These are phyloP conservation scores for Altica lythri DNA, from an alignment of 2,888 invertebrate species.

Conservation along the genomic window DNA sequence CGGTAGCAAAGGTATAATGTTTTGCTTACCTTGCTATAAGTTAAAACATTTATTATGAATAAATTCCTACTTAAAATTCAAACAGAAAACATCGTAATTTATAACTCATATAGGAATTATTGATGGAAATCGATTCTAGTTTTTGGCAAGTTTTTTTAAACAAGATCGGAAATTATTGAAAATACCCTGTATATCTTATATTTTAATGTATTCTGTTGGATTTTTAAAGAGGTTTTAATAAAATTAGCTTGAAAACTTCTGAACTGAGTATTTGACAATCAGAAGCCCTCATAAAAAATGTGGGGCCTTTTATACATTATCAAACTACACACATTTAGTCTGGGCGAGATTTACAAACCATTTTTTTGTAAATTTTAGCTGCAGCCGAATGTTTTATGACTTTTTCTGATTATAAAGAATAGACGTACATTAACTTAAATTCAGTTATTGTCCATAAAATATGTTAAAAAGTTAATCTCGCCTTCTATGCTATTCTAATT, in stretches of 20 bases:
- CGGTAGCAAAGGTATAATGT: constrained; percentile 32
- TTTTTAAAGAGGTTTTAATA: constrained; percentile 12
- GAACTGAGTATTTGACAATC: constrained; percentile 29
- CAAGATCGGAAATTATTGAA: neutral
- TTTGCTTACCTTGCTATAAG: constrained; percentile 42
- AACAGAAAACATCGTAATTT: neutral
- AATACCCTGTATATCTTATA: neutral
- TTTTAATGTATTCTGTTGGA: constrained; percentile 1
- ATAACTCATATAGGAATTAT: neutral
- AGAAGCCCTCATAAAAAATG: constrained; percentile 28
- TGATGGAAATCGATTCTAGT: neutral
- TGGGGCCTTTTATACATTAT: constrained; percentile 28
- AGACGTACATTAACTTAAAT: no score
- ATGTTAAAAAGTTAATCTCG: no score
- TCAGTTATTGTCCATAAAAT: no score
- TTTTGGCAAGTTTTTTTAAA: neutral
- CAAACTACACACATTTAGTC: constrained; percentile 15
- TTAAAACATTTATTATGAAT: constrained; percentile 44
- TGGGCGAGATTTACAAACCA: constrained; percentile 20
- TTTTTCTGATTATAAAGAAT: no score
- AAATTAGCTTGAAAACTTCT: constrained; percentile 21
- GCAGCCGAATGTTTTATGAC: no score
- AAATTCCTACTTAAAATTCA: constrained; percentile 42
- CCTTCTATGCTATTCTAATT: no score
- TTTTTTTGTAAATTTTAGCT: no score